Conservation (phyloP, 2,888 invertebrate genomes). For the Poecilus cupreus region DNA sequence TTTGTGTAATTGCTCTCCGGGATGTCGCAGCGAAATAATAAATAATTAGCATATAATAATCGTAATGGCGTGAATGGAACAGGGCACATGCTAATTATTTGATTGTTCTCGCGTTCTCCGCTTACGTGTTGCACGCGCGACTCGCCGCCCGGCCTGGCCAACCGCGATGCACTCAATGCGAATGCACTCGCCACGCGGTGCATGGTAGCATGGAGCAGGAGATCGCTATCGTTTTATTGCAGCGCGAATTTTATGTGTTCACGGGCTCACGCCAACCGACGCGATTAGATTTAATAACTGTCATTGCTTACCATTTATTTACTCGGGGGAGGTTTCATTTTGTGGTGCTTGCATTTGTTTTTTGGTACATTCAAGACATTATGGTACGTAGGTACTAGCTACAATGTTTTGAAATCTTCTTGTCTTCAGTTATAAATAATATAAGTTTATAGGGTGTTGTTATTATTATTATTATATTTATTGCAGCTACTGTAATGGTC, state of each 20-base stretch:
- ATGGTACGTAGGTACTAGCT: too few species aligned
- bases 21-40: neutral
- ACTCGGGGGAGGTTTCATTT: too few species aligned
- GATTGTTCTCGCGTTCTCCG: slow-evolving; percentile 46
- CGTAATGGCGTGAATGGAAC: neutral
- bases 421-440: too few species aligned
- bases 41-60: neutral
- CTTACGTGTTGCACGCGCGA: slow-evolving; percentile 56
- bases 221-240: slow-evolving; percentile 54
- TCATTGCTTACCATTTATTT: slow-evolving; percentile 20
- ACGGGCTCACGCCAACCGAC: slow-evolving; percentile 8
- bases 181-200: neutral
- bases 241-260: slow-evolving; percentile 38
- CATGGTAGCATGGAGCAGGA: too few species aligned
- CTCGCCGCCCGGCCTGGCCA: slow-evolving; percentile 12
- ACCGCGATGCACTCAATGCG: slow-evolving; percentile 30
- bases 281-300: slow-evolving; percentile 36
- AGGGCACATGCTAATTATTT: slow-evolving; percentile 47
- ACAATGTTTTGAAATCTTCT: too few species aligned
- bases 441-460: too few species aligned
- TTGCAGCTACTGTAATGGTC: too few species aligned
- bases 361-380: too few species aligned
- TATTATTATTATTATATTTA: too few species aligned
- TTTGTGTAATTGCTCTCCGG: neutral
- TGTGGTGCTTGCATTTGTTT: too few species aligned